Base-by-base conservation (phyloP, 2,888 invertebrate species). In the Agriopis aurantiaria region DNA sequence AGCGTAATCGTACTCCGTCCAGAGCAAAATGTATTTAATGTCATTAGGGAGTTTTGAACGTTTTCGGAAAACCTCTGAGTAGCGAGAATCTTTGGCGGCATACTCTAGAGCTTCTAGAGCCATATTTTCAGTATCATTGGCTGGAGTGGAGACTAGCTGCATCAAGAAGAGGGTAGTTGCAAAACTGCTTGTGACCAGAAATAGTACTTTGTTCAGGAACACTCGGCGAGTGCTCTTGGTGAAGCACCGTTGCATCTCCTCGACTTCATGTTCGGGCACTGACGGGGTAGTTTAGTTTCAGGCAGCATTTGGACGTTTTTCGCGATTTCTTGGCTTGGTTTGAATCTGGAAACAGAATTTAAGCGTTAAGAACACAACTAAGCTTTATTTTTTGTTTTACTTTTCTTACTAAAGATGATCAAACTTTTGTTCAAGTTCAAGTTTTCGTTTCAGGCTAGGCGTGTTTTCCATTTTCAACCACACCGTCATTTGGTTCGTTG, bases 21-120 rank as follows among this genome's bases (percentile, higher is more conserved):
- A 93, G 1, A 92, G 78, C 0, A 93, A 77, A 8, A 93, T 86
- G 53, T 89, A 91, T 73, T 91, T 92, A 3, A 87, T 75, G 12
- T 82, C 82, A 72, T 85, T 86, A 0, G 88, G 80, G 8, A 91
- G 82, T 40, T 72, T 80, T 8, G 46, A 23, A 3, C 23, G 58
- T 46, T 87, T 90, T 68, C 91, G 80, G 49, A 91, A 92, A 0
- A 91, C 83, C 52, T 89, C 87, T 2, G 85, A 83, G 59, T 88
- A 91, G 73, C 90, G 86, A 45, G 79, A 77, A 76, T 92, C 91
- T 40, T 78, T 78, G 3, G 84, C 87, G 14, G 85, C 86, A 80
- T 91, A 88, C 73, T 86, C 72, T 2, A 91, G 75, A 0, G 84
- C 91, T 79, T 91, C 89, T 72, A 85, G 81, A 3, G 90, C 75